Evolutionary conservation across 2,797 vertebrate genomes (phyloP).

Genomic region (Clarias fuscus): DNA sequence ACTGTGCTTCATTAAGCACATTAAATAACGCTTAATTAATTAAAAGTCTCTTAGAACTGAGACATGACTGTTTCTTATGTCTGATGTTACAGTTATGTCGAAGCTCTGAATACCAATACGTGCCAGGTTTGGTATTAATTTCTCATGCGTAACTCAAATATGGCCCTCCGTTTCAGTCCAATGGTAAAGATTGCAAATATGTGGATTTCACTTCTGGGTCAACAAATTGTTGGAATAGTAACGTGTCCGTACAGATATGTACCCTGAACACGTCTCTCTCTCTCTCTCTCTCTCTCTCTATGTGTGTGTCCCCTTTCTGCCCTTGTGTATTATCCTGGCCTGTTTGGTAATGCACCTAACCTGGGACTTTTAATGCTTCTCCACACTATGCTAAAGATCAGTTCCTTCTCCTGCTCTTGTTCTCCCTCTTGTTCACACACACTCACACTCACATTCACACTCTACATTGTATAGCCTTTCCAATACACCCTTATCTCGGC

Average conservation of each 20-base stretch:
- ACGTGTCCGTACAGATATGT: not conserved
- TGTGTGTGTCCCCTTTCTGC: not conserved
- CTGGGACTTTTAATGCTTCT: conserved; percentile 41
- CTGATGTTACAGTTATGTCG: not conserved
- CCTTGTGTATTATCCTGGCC: conserved; percentile 15
- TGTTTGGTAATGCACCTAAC: conserved; percentile 38
- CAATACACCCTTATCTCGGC: not conserved
- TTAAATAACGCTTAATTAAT: too few relatives aligned
- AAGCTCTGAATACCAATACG: not conserved
- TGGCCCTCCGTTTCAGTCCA: not conserved
- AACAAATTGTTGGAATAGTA: not conserved
- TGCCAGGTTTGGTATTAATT: not conserved
- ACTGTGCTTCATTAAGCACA: not conserved
- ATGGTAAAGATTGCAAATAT: not conserved
- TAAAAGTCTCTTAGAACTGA: not conserved
- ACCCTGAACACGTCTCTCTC: not conserved
- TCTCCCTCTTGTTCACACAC: not conserved
- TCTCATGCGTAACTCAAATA: not conserved
- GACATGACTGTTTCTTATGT: not conserved
- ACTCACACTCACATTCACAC: not conserved
- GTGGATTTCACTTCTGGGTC: not conserved
- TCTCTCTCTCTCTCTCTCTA: not conserved
- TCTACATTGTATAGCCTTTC: not conserved
- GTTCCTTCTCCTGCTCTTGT: not conserved
- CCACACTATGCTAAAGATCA: conserved; percentile 26